These are phyloP conservation scores for Mobula birostris DNA, from an alignment of 2,113 vertebrate genomes.

Conservation along the genomic window DNA sequence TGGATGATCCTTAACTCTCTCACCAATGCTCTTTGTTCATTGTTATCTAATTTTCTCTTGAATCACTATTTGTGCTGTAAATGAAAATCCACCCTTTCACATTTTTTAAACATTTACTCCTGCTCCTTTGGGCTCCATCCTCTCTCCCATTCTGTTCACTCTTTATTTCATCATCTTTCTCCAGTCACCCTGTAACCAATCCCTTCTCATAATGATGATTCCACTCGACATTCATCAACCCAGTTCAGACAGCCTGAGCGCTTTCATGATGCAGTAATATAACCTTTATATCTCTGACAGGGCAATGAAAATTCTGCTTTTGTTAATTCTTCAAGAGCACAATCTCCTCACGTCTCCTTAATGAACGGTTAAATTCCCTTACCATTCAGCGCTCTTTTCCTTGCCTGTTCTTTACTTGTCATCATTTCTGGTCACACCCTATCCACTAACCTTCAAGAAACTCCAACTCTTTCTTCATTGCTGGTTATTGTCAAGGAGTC, in stretches of 20 bases:
- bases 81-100: background rate
- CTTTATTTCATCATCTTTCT: background rate
- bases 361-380: background rate
- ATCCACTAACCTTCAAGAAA: background rate
- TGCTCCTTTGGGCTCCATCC: background rate
- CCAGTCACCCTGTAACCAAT: background rate
- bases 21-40: background rate
- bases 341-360: background rate
- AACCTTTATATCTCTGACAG: background rate
- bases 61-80: background rate
- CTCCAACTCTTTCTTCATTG: background rate
- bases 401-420: background rate
- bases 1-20: background rate
- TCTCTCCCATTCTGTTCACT: background rate
- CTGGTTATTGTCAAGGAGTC: background rate
- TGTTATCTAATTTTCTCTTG: background rate
- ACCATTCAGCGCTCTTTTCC: background rate
- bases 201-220: background rate
- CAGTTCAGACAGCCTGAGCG: background rate
- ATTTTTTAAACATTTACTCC: background rate
- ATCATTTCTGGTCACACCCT: background rate
- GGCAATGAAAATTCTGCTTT: background rate
- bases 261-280: background rate
- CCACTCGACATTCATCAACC: background rate
- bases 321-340: background rate